Percentiles rank a stretch among this genome's conserved stretches.
Conservation (phyloP, 2,113 vertebrate species). For the Bolborhynchus lineola region DNA sequence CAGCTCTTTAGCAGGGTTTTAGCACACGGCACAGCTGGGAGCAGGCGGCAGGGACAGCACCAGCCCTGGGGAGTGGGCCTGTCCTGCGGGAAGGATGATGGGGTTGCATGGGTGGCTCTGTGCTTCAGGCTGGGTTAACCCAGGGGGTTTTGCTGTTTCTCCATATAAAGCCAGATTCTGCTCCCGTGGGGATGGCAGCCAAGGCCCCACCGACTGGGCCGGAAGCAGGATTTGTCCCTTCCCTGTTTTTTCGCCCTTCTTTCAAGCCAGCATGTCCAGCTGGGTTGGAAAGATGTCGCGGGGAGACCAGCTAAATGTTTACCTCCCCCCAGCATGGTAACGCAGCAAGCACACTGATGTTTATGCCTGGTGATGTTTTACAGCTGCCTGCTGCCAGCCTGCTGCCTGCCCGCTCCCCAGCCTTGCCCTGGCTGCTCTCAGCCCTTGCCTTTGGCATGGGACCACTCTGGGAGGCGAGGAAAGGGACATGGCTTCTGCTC, state of each 20-base stretch:
- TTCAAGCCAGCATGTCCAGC: neutral
- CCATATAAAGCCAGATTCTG: slow-evolving; percentile 46
- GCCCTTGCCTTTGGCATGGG: accelerated
- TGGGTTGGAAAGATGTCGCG: neutral
- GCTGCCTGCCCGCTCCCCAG: neutral
- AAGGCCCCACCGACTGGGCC: neutral
- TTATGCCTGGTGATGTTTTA: neutral
- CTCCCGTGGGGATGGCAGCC: neutral
- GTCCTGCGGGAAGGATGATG: neutral
- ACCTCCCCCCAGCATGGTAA: neutral
- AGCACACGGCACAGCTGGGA: neutral
- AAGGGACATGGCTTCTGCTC: neutral
- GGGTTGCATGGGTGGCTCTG: neutral
- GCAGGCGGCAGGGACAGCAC: neutral
- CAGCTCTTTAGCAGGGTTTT: neutral
- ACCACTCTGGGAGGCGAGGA: accelerated
- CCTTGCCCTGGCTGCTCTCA: accelerated
- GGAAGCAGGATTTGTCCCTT: neutral
- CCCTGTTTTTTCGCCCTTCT: neutral
- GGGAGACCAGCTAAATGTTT: slow-evolving; percentile 24
- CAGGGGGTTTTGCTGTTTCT: neutral
- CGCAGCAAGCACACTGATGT: neutral
- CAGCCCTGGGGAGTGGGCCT: accelerated
- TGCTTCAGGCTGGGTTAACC: neutral
- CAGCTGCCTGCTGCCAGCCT: neutral